A percentile compares a stretch with the other conserved stretches of the same genome.
Conservation (phyloP, 2,888 invertebrate genomes). For the Ceraclea dissimilis region DNA sequence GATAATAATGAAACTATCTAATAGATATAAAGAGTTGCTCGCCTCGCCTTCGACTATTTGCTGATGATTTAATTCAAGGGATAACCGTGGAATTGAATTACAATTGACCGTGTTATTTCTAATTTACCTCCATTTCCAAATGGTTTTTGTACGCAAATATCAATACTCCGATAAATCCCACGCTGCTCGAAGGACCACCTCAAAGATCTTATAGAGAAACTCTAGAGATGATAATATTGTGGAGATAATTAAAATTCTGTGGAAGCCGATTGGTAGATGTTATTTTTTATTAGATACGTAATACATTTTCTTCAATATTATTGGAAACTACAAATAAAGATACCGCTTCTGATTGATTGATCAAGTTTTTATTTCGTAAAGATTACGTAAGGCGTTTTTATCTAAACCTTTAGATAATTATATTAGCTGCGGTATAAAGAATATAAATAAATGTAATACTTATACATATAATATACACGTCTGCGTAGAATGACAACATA, state of each 20-base stretch:
- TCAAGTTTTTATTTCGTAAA: not conserved
- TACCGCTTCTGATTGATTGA: not conserved
- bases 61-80: not conserved
- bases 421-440: too few species aligned
- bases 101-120: constrained; percentile 19
- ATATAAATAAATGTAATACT: too few species aligned
- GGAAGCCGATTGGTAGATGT: not conserved
- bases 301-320: not conserved
- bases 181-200: constrained; percentile 17
- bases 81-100: constrained; percentile 4
- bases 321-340: not conserved
- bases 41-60: too few species aligned
- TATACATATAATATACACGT: too few species aligned
- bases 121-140: constrained; percentile 20
- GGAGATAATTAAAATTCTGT: not conserved
- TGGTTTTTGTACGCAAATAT: constrained; percentile 23
- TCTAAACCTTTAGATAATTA: too few species aligned
- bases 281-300: not conserved
- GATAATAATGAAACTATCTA: too few species aligned
- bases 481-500: too few species aligned
- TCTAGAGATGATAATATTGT: not conserved
- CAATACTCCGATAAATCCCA: constrained; percentile 15
- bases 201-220: not conserved
- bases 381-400: not conserved
- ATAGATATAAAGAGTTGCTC: too few species aligned